A percentile compares a stretch with the other conserved stretches of the same genome.
phyloP scores from a whole-genome alignment of 2,113 vertebrate species.

The Dasyprocta punctata region DNA sequence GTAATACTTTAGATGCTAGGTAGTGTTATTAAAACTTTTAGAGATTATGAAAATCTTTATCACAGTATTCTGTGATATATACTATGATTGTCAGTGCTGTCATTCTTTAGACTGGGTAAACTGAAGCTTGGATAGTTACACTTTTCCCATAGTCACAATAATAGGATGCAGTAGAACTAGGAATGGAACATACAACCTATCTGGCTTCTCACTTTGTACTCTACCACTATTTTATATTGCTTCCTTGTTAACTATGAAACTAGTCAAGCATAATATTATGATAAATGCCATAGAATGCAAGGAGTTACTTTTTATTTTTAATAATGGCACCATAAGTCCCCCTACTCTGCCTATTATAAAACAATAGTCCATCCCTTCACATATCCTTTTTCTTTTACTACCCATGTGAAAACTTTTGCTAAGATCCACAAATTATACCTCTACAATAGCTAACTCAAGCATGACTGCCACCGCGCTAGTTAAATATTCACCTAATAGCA shows the following conservation, averaged over 20 bases:
- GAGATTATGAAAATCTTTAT: not conserved
- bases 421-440: not conserved
- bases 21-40: not conserved
- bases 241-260: constrained; percentile 29
- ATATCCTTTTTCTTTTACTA: not conserved
- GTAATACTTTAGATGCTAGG: not conserved
- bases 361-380: not conserved
- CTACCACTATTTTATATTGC: not conserved
- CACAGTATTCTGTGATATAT: not conserved
- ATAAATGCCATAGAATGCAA: not conserved
- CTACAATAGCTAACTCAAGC: not conserved
- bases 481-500: not conserved
- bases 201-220: not conserved
- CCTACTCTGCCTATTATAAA: not conserved
- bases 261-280: not conserved
- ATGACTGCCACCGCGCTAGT: not conserved
- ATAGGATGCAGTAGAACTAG: not conserved
- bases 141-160: not conserved
- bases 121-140: not conserved
- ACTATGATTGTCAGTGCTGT: not conserved
- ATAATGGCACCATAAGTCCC: not conserved
- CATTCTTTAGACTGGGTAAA: constrained; percentile 9
- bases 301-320: not conserved
- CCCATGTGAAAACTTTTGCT: not conserved
- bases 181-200: not conserved